Conservation (phyloP, 2,888 invertebrate species). For the Noctuana brunneofusca region DNA sequence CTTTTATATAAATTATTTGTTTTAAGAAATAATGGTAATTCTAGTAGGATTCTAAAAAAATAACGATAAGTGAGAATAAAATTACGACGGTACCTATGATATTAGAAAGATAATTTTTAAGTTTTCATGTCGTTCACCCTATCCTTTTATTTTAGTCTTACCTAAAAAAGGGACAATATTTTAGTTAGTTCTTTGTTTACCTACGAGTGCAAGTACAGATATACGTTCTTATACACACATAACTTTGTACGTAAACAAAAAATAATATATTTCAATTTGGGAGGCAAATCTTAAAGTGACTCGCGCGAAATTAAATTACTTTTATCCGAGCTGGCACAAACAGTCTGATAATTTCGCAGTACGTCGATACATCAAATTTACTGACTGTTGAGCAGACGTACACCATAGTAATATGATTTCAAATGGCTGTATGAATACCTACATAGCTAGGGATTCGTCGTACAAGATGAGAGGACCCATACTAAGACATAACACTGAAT, state of each 20-base stretch:
- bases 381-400: conserved; percentile 19
- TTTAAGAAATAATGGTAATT: background rate
- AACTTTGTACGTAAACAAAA: too few species aligned
- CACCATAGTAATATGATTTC: conserved; percentile 17
- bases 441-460: background rate
- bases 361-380: conserved; percentile 20
- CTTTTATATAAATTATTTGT: background rate
- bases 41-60: too few species aligned
- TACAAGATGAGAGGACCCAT: background rate
- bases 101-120: too few species aligned
- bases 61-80: too few species aligned
- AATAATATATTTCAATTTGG: background rate
- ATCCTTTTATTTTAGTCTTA: too few species aligned
- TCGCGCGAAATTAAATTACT: conserved; percentile 20
- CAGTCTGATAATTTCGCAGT: conserved; percentile 14
- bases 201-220: too few species aligned
- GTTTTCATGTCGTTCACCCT: too few species aligned
- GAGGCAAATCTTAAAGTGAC: conserved; percentile 10
- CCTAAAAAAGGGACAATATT: too few species aligned
- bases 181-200: too few species aligned
- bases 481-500: too few species aligned
- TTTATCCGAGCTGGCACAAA: conserved; percentile 21
- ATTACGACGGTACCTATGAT: too few species aligned
- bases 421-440: conserved; percentile 1
- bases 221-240: too few species aligned